These are phyloP conservation scores for Sturnus vulgaris DNA, from an alignment of 2,113 vertebrate genomes.

Conservation along the genomic window DNA sequence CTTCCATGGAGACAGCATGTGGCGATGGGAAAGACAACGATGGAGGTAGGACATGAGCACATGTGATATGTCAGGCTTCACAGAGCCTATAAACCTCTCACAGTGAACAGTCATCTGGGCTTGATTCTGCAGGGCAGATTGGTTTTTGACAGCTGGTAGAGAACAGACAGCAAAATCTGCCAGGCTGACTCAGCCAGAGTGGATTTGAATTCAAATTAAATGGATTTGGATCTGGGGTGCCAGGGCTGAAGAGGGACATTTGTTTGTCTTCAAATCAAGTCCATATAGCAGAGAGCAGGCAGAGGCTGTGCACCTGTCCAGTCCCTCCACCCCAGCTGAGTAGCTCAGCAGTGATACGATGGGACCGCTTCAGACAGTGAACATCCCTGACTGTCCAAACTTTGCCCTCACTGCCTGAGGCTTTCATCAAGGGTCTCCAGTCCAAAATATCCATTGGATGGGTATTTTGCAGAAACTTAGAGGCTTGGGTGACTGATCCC, in stretches of 20 bases:
- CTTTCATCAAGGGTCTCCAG: background rate
- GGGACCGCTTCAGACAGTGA: background rate
- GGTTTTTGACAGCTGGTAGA: slow-evolving; percentile 35
- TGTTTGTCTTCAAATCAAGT: background rate
- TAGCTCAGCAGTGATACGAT: background rate
- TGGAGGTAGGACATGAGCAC: slow-evolving; percentile 80
- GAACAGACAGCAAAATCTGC: background rate
- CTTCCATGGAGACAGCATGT: slow-evolving; percentile 96
- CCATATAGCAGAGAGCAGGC: background rate
- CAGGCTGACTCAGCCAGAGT: slow-evolving; percentile 27
- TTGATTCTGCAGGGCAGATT: slow-evolving; percentile 15
- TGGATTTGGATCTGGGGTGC: background rate
- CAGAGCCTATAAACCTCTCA: background rate
- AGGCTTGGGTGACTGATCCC: background rate
- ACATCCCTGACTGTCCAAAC: background rate
- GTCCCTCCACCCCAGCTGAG: fast-evolving
- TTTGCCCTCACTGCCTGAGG: background rate
- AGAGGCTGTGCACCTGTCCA: background rate
- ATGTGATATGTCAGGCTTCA: background rate
- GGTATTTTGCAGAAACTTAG: background rate
- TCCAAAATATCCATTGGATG: background rate
- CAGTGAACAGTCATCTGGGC: background rate
- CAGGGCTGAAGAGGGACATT: background rate
- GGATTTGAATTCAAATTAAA: background rate
- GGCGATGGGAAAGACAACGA: slow-evolving; percentile 96